Evolutionary conservation across 2,113 vertebrate genomes (phyloP).

Genomic region (Platycercus adscitus): DNA sequence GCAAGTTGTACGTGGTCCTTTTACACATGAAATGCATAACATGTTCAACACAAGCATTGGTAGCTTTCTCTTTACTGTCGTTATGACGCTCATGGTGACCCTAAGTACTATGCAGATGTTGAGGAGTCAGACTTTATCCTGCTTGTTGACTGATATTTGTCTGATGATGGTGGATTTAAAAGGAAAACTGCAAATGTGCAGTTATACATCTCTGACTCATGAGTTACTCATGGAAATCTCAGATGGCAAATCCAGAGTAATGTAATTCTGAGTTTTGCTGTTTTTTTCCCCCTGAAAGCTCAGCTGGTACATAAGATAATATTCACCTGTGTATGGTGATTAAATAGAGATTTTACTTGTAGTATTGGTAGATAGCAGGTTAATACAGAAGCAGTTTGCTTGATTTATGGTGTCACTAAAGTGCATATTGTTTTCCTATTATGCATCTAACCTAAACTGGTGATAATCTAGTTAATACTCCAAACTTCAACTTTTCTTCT

Average conservation of each 20-base stretch:
- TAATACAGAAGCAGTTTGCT: background rate
- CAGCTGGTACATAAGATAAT: background rate
- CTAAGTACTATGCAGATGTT: background rate
- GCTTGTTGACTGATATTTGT: background rate
- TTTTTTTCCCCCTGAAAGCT: background rate
- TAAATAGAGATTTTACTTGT: background rate
- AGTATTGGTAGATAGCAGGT: background rate
- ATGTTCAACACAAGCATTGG: background rate
- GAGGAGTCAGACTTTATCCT: background rate
- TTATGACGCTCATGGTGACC: accelerated
- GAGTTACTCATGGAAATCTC: background rate
- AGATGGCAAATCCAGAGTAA: background rate
- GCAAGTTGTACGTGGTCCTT: background rate
- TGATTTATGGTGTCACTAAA: background rate
- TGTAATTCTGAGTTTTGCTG: background rate
- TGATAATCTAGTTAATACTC: background rate
- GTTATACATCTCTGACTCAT: background rate
- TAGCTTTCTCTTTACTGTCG: background rate
- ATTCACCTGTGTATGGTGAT: background rate
- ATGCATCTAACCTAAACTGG: background rate
- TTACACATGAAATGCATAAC: background rate
- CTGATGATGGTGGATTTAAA: background rate
- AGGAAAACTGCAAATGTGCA: background rate
- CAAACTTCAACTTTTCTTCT: background rate
- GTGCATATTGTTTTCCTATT: background rate